A percentile compares a stretch with the other conserved stretches of the same genome.
Evolutionary conservation across 2,113 vertebrate genomes (phyloP).

Genomic region (Rhabdomys dilectus): DNA sequence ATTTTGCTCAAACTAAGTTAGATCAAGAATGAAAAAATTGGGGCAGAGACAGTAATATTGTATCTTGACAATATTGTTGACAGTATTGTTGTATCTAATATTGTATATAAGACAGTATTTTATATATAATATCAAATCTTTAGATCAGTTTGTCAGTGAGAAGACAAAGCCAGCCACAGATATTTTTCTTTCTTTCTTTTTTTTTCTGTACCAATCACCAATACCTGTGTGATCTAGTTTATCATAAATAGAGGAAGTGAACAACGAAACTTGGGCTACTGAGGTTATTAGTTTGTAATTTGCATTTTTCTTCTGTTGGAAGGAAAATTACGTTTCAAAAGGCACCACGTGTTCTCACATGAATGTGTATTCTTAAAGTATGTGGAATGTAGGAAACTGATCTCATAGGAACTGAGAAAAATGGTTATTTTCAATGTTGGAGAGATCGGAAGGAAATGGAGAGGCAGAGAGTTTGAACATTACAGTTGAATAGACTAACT

Average conservation of each 20-base stretch:
- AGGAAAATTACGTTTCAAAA: slow-evolving; percentile 1
- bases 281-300: not conserved
- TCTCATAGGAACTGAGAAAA: not conserved
- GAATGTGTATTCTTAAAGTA: not conserved
- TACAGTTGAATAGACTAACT: too few relatives aligned
- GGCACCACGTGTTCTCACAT: not conserved
- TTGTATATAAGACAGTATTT: too few relatives aligned
- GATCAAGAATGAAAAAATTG: not conserved
- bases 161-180: not conserved
- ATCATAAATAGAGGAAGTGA: not conserved
- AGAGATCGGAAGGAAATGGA: too few relatives aligned
- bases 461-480: not conserved
- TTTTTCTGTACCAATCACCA: not conserved
- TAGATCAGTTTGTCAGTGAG: not conserved
- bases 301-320: not conserved
- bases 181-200: slow-evolving; percentile 17
- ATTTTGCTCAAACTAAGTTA: not conserved
- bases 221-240: not conserved
- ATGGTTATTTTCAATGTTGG: not conserved
- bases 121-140: not conserved
- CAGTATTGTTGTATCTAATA: too few relatives aligned
- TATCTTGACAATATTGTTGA: too few relatives aligned
- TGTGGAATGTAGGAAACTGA: not conserved
- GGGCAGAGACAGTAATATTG: not conserved
- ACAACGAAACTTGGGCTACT: not conserved